Conservation (phyloP, 2,797 vertebrate species). For the Trachurus trachurus region DNA sequence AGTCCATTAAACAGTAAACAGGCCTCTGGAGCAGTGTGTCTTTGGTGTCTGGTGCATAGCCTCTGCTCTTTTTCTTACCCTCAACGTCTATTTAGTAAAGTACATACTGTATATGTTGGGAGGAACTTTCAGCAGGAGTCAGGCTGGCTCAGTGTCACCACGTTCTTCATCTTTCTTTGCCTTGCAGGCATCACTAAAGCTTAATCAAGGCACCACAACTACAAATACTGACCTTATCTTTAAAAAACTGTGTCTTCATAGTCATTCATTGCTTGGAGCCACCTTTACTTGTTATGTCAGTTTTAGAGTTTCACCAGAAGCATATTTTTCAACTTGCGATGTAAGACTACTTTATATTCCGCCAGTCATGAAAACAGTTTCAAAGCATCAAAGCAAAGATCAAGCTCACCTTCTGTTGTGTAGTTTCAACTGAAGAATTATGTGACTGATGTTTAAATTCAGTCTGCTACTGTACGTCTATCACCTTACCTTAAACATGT, state of each 20-base stretch:
- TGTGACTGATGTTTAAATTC: conserved; percentile 13
- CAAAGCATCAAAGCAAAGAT: conserved; percentile 24
- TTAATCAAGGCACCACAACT: conserved; percentile 19
- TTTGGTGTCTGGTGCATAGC: conserved; percentile 31
- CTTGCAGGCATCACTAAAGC: conserved; percentile 34
- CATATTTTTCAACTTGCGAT: conserved; percentile 28
- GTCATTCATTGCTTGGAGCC: conserved; percentile 31
- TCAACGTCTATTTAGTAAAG: conserved; percentile 37
- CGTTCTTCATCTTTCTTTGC: conserved; percentile 28
- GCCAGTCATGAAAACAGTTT: conserved; percentile 16
- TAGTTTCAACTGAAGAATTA: conserved; percentile 5
- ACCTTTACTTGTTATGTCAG: conserved; percentile 28
- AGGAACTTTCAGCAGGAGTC: conserved; percentile 32
- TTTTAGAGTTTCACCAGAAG: conserved; percentile 33
- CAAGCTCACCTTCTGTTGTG: conserved; percentile 5
- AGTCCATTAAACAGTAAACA: conserved; percentile 66
- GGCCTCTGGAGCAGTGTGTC: conserved; percentile 40
- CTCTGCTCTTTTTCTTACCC: conserved; percentile 49
- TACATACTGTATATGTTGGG: not conserved
- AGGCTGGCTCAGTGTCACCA: conserved; percentile 42
- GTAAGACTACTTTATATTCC: conserved; percentile 35
- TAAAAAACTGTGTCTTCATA: conserved; percentile 48
- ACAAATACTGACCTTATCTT: conserved; percentile 58
- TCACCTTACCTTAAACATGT: not conserved
- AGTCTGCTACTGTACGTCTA: too few relatives aligned